Evolutionary conservation across 64 coral and sea anemone species (phyloP), one percentile per base, ranked within the genome.

Genomic region (Exaiptasia diaphana): DNA sequence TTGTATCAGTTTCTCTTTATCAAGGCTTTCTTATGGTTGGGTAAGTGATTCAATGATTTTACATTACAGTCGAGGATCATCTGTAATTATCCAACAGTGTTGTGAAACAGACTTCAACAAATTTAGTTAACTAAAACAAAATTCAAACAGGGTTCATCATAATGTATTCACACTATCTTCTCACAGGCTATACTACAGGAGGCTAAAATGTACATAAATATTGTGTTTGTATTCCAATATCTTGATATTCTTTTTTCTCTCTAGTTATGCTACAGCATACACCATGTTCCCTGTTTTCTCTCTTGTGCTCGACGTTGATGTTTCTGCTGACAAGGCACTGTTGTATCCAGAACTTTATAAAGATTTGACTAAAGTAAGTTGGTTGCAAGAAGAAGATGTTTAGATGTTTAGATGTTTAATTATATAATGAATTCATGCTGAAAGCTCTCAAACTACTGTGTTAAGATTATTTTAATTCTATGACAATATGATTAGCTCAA

Each of bases 261-360:
- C 14, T 36, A 97, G 93, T 5, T 97, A 97, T 63, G 83, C 88
- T n/a, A 97, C 93, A 0, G 59, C 89, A 4, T 99, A 99, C 70
- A 99, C 95, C 0, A 97, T 91, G 90, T 89, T 99, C 27, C 95
- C 95, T 41, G 95, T 99, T 36, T 99, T 88, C 52, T 99, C 95
- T 75, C 85, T 99, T 2, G 89, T 92, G 7, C 58, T 92, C 45
- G 93, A 97, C 40, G 93, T 87, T 31, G 93, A 97, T 78, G 93
- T 97, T 22, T 80, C 93, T 3, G 79, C 88, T 56, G 93, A 97
- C 36, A 97, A 91, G 67, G 93, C 93, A 10, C 50, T 97, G 38
- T 36, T 90, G 0, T 97, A 91, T 25, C 93, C 93, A 34, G 93
- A 97, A 42, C 71, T 97, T 28, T 97, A 97, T 78, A 97, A 97